These are phyloP conservation scores for Callopanchax toddi DNA, from an alignment of 2,113 vertebrate genomes.

Conservation along the genomic window DNA sequence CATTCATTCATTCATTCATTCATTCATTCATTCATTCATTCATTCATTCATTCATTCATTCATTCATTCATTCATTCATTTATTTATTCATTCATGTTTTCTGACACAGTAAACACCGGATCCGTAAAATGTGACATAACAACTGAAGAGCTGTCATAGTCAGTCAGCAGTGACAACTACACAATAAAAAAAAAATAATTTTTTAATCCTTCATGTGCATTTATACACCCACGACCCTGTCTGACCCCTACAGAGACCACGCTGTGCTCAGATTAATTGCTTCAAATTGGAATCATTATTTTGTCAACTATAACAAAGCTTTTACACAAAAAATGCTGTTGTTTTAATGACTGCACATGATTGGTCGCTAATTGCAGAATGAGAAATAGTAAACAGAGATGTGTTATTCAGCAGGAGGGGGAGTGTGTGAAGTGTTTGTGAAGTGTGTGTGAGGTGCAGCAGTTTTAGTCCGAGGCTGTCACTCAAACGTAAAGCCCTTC, in stretches of 20 bases:
- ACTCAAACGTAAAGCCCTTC: conserved; percentile 58
- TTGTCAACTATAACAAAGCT: neutral
- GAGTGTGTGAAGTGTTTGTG: neutral
- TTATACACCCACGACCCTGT: too few relatives aligned
- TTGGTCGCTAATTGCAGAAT: neutral
- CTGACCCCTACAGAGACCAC: neutral
- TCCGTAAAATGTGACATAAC: too few relatives aligned
- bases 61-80: too few relatives aligned
- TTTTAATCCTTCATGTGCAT: neutral
- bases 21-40: too few relatives aligned
- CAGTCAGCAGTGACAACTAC: too few relatives aligned
- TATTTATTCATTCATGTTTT: too few relatives aligned
- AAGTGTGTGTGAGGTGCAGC: conserved; percentile 20
- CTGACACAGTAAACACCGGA: too few relatives aligned
- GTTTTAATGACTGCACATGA: too few relatives aligned
- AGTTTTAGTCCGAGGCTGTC: conserved; percentile 39
- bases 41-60: too few relatives aligned
- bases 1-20: too few relatives aligned
- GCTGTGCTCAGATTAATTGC: neutral
- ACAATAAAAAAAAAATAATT: neutral
- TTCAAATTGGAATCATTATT: neutral
- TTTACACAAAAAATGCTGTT: neutral
- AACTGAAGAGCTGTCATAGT: too few relatives aligned
- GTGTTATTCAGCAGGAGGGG: neutral
- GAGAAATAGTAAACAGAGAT: neutral